Conservation (phyloP, 2,113 vertebrate species). For the Mormyrus lacerda region DNA sequence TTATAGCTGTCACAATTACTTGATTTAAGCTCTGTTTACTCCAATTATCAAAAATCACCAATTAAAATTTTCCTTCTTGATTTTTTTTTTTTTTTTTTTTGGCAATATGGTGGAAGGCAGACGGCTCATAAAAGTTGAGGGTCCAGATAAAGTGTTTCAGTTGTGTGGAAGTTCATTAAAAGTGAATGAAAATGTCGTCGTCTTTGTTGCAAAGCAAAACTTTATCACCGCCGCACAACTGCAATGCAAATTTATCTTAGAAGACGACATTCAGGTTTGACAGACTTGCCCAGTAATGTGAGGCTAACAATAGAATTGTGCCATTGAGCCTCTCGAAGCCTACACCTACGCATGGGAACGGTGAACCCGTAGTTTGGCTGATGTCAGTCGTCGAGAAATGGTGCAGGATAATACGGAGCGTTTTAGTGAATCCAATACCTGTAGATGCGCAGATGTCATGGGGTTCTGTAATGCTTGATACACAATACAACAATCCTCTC, state of each 20-base stretch:
- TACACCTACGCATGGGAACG: no score
- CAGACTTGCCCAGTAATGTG: background rate
- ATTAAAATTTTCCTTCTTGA: background rate
- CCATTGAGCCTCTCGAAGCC: background rate
- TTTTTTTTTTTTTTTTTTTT: background rate
- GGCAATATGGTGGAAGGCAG: background rate
- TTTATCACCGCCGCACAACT: background rate
- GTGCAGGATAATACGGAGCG: no score
- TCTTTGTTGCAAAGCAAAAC: background rate
- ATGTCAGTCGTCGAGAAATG: no score
- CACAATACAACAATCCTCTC: no score
- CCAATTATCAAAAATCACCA: background rate
- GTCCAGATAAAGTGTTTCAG: background rate
- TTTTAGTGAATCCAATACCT: no score
- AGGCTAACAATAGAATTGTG: background rate
- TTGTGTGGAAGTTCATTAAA: background rate
- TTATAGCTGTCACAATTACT: background rate
- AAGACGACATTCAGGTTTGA: background rate
- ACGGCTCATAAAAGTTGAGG: background rate
- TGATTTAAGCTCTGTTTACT: no score
- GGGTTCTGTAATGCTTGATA: no score
- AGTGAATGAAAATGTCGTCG: background rate
- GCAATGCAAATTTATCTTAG: background rate
- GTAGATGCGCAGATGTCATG: no score
- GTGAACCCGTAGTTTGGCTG: no score